These are phyloP conservation scores for Poeciliopsis occidentalis DNA, from an alignment of 2,113 vertebrate genomes.

Conservation along the genomic window DNA sequence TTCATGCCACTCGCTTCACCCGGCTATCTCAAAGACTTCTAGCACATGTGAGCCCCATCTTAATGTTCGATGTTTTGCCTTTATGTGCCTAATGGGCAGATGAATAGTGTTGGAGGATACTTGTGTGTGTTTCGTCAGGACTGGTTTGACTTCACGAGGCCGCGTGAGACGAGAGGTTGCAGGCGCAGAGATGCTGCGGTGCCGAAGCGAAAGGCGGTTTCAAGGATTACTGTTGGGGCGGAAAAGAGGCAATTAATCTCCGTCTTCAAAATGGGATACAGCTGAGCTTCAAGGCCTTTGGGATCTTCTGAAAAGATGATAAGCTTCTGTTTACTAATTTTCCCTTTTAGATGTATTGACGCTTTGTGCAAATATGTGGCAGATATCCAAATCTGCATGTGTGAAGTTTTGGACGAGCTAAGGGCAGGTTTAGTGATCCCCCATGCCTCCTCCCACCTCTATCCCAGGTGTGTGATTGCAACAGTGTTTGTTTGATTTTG, in stretches of 20 bases:
- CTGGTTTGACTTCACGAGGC: slow-evolving; percentile 36
- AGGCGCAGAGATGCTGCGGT: slow-evolving; percentile 57
- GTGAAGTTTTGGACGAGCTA: slow-evolving; percentile 22
- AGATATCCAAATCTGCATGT: slow-evolving; percentile 13
- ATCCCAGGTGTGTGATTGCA: slow-evolving; percentile 24
- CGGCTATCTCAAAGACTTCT: slow-evolving; percentile 20
- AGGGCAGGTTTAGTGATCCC: slow-evolving; percentile 19
- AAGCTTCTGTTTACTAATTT: slow-evolving; percentile 74
- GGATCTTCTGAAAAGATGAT: slow-evolving; percentile 69
- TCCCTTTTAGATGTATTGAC: slow-evolving; percentile 30
- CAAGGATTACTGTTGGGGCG: slow-evolving; percentile 79
- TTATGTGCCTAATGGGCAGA: slow-evolving; percentile 60
- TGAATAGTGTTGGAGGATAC: slow-evolving; percentile 50
- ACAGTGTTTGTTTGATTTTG: slow-evolving; percentile 53
- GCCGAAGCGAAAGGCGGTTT: slow-evolving; percentile 69
- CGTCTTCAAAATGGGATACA: slow-evolving; percentile 71
- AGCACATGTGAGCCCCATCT: neutral
- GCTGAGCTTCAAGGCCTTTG: slow-evolving; percentile 73
- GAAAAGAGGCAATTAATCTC: slow-evolving; percentile 82
- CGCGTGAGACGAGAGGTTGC: slow-evolving; percentile 33
- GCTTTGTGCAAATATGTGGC: slow-evolving; percentile 10
- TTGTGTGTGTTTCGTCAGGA: slow-evolving; percentile 11
- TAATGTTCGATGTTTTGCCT: slow-evolving; percentile 42
- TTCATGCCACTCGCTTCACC: slow-evolving; percentile 10
- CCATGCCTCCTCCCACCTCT: neutral